Base-by-base conservation (phyloP, 1,140 invertebrate species). In the Pantala flavescens region DNA sequence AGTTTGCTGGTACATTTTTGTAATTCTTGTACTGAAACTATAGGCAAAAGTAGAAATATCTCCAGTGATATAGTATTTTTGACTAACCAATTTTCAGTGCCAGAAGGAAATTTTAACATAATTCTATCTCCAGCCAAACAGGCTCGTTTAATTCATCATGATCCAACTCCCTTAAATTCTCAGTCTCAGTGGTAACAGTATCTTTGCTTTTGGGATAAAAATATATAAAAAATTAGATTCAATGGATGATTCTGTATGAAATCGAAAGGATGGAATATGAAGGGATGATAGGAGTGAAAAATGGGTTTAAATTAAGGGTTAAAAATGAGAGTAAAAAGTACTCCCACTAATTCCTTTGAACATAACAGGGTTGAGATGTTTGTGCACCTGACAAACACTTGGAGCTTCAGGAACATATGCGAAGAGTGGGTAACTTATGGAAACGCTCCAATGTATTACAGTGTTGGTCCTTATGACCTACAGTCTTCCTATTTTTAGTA, bases 201-300 rank as follows among this genome's bases (percentile, higher is more conserved):
- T 63, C 49, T 63, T 63, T 63, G 3, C 49, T 63, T 14, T 21
- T 63, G 49, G 49, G 49, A 63, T 63, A 63, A 63, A 63, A 63
- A 63, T 63, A 63, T 63, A 21, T 63, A 63, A 63, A 63, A 63
- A 63, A 63, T 63, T 63, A 63, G 49, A 63, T 63, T 63, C n/a
- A 63, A 63, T 63, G 49, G 49, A 16, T 63, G 49, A 63, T 63
- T 63, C 28, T 63, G 49, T 63, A 63, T 63, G 49, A 63, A 63
- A 63, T 19, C 12, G 3, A 19, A 19, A 63, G 49, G 49, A 63
- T 63, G 49, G 49, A 63, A 19, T 63, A 63, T 63, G 49, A 63
- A 14, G 14, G 14, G 49, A 63, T 63, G 49, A 63, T 63, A 3
- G 12, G 28, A 36, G 28, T 63, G 49, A 63, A 16, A 49, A 63